Conservation (phyloP, 2,797 vertebrate species). For the Sebastes flavidus region DNA sequence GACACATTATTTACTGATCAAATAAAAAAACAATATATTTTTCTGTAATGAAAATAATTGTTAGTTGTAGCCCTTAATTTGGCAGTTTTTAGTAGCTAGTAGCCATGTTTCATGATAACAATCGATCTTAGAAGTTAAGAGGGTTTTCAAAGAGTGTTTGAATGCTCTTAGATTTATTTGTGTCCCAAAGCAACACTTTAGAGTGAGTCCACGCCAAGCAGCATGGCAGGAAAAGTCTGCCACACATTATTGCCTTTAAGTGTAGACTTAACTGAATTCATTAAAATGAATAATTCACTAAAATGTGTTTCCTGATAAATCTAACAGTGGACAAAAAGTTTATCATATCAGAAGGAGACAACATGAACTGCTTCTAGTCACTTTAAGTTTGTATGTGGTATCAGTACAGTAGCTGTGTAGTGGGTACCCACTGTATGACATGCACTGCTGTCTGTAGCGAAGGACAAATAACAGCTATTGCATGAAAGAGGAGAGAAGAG, state of each 20-base stretch:
- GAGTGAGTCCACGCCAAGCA: too few species aligned
- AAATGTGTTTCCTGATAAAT: too few species aligned
- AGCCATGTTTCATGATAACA: not conserved
- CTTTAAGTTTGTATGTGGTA: not conserved
- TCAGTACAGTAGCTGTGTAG: not conserved
- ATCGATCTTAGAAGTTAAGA: not conserved
- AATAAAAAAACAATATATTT: not conserved
- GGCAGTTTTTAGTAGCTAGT: not conserved
- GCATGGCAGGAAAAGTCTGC: too few species aligned
- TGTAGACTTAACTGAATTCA: not conserved
- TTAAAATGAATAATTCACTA: too few species aligned
- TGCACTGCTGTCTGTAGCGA: not conserved
- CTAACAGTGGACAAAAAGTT: not conserved
- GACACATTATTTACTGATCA: not conserved
- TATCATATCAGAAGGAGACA: not conserved
- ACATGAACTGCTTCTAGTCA: not conserved
- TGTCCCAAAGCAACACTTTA: not conserved
- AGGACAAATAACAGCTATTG: not conserved
- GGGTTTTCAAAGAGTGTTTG: not conserved
- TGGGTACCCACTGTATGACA: not conserved
- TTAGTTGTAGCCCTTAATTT: not conserved
- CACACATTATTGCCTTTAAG: not conserved
- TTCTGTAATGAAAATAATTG: not conserved
- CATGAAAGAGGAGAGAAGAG: not conserved
- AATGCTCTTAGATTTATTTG: not conserved